Evolutionary conservation across 53 echinoderm and acorn worm genomes (phyloP).

Genomic region (Hippasteria phrygiana): DNA sequence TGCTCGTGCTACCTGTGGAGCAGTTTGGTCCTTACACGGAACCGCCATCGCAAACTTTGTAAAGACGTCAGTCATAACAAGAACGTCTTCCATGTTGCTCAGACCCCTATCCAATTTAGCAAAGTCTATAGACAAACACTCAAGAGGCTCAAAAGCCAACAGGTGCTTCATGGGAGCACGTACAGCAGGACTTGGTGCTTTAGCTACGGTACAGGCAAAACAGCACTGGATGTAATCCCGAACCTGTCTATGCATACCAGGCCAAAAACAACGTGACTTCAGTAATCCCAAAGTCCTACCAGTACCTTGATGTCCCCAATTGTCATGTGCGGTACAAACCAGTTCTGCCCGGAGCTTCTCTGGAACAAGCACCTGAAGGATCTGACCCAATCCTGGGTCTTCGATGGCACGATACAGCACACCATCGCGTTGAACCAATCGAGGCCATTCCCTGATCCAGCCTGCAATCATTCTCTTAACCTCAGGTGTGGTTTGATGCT

Average conservation of each 20-base stretch:
- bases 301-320: conserved; percentile 69
- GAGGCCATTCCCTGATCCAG: conserved; percentile 11
- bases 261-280: too few species aligned
- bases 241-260: too few species aligned
- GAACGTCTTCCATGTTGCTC: too few species aligned
- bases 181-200: conserved; percentile 49
- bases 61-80: too few species aligned
- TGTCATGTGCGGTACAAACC: conserved; percentile 39
- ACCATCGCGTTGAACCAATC: not conserved
- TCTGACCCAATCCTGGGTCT: not conserved
- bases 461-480: not conserved
- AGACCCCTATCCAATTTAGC: too few species aligned
- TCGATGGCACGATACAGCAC: conserved; percentile 1
- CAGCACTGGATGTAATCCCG: too few species aligned
- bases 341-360: not conserved
- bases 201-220: conserved; percentile 23
- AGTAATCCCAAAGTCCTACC: conserved; percentile 47
- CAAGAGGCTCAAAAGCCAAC: too few species aligned
- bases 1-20: too few species aligned
- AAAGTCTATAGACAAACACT: too few species aligned
- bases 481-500: not conserved
- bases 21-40: too few species aligned
- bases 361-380: conserved; percentile 50
- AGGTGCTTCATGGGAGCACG: too few species aligned
- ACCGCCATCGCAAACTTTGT: too few species aligned